These are phyloP conservation scores for Ischnura elegans DNA, from an alignment of 2,888 invertebrate genomes.

Conservation along the genomic window DNA sequence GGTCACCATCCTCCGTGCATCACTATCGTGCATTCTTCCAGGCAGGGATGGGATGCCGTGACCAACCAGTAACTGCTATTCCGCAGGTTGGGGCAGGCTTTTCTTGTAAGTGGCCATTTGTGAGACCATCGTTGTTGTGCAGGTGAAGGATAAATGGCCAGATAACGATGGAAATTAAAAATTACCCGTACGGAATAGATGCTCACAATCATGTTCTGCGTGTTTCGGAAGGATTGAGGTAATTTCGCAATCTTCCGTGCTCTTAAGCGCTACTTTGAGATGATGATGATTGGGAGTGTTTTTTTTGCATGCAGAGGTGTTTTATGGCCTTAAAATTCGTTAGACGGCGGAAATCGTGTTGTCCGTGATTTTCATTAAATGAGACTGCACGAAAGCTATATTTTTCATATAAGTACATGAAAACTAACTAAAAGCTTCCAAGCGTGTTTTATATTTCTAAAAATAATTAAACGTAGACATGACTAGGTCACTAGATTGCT, in stretches of 20 bases:
- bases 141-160: not conserved
- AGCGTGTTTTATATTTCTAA: too few relatives aligned
- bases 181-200: not conserved
- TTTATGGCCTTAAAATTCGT: too few relatives aligned
- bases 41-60: not conserved
- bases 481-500: too few relatives aligned
- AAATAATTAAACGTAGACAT: too few relatives aligned
- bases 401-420: too few relatives aligned
- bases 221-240: not conserved
- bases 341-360: too few relatives aligned
- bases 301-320: too few relatives aligned
- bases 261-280: not conserved
- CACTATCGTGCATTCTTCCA: too few relatives aligned
- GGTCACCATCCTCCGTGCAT: not conserved
- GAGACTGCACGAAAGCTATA: too few relatives aligned
- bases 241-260: not conserved
- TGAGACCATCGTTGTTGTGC: not conserved
- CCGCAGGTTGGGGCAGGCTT: not conserved
- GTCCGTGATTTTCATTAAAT: too few relatives aligned
- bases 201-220: not conserved
- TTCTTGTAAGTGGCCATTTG: not conserved
- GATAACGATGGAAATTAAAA: not conserved
- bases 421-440: too few relatives aligned
- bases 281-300: too few relatives aligned
- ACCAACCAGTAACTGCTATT: not conserved